phyloP scores from a whole-genome alignment of 2,797 vertebrate species.

The Myoxocephalus aenaeus region DNA sequence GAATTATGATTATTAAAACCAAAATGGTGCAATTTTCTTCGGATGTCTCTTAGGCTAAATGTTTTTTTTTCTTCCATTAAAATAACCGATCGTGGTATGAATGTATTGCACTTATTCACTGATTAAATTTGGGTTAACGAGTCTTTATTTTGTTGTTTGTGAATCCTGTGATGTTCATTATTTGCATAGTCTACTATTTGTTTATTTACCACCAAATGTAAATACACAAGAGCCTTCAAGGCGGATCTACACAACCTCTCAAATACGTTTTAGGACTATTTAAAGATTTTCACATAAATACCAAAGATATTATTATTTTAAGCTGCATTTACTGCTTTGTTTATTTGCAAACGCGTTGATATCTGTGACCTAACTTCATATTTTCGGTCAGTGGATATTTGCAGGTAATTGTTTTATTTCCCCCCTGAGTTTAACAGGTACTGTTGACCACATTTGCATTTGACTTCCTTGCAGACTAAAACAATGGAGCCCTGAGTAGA shows the following conservation, averaged over 20 bases:
- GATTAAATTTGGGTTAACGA: neutral
- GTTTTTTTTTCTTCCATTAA: neutral
- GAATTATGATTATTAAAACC: slow-evolving; percentile 26
- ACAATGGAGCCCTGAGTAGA: slow-evolving; percentile 37
- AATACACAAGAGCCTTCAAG: neutral
- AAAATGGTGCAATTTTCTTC: neutral
- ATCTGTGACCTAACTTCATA: neutral
- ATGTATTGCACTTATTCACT: neutral
- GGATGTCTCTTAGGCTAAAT: neutral
- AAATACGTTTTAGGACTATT: neutral
- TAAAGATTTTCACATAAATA: slow-evolving; percentile 16
- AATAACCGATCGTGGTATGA: neutral
- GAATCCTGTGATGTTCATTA: neutral
- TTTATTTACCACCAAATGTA: slow-evolving; percentile 20
- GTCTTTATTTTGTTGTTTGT: neutral
- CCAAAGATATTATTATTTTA: slow-evolving; percentile 34
- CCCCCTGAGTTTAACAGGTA: neutral
- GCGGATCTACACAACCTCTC: slow-evolving; percentile 1
- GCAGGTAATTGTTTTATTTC: neutral
- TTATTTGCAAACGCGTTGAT: neutral
- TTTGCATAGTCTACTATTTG: slow-evolving; percentile 2
- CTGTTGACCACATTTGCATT: slow-evolving; percentile 33
- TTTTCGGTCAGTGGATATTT: slow-evolving; percentile 12
- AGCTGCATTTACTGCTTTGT: neutral
- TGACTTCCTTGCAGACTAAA: slow-evolving; percentile 32